A percentile compares a stretch with the other conserved stretches of the same genome.
phyloP scores from a whole-genome alignment of 2,113 vertebrate species.

The Castor canadensis region DNA sequence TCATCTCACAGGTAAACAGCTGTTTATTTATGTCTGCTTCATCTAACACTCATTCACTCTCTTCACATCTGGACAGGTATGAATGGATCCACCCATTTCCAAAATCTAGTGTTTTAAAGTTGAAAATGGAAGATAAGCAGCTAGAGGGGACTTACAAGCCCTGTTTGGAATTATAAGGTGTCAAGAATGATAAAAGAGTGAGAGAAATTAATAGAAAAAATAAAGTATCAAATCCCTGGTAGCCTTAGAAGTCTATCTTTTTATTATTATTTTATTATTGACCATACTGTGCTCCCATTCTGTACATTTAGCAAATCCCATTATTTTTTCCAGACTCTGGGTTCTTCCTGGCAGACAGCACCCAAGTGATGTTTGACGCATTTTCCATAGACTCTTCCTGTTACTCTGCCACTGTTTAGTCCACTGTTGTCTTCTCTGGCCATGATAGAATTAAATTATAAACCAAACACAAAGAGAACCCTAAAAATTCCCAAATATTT shows the following conservation, averaged over 20 bases:
- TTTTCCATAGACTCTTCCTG: background rate
- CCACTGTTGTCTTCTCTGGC: slow-evolving; percentile 9
- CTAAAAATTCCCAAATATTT: slow-evolving; percentile 42
- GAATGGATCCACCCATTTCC: background rate
- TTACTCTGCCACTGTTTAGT: background rate
- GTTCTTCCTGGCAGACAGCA: background rate
- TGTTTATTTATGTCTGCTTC: background rate
- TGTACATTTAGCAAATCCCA: background rate
- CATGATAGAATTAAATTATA: slow-evolving; percentile 24
- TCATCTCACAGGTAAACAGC: background rate
- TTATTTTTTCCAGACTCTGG: background rate
- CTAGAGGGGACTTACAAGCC: background rate
- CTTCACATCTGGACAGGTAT: background rate
- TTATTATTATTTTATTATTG: background rate
- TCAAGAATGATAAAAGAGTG: background rate
- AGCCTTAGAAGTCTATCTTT: background rate
- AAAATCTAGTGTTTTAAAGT: background rate
- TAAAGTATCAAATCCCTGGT: no score
- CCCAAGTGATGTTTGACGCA: background rate
- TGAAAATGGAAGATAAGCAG: background rate
- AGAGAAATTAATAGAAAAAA: background rate
- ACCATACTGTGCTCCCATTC: background rate
- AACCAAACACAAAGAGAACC: background rate
- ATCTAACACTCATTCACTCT: background rate
- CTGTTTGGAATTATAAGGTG: background rate